Conservation (phyloP, 2,888 invertebrate species). For the Chloroclysta siterata region DNA sequence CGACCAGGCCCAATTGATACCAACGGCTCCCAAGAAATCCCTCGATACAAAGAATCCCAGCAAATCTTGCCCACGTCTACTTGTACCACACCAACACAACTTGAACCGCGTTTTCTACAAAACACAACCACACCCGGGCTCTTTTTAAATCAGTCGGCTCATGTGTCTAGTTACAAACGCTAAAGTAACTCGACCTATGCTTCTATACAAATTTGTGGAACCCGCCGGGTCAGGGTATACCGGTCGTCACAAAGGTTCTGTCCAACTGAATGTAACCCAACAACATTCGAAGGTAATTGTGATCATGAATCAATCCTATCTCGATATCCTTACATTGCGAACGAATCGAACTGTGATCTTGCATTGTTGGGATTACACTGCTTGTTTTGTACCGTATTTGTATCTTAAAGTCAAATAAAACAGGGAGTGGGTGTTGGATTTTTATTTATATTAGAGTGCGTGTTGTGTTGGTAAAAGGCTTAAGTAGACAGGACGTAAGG, state of each 20-base stretch:
- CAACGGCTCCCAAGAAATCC: slow-evolving; percentile 65
- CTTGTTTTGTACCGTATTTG: slow-evolving; percentile 40
- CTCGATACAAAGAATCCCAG: slow-evolving; percentile 56
- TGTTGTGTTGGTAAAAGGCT: slow-evolving; percentile 37
- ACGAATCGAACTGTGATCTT: slow-evolving; percentile 49
- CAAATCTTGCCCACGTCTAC: slow-evolving; percentile 55
- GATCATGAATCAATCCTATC: slow-evolving; percentile 81
- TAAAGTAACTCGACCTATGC: slow-evolving; percentile 42
- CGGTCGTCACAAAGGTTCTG: slow-evolving; percentile 52
- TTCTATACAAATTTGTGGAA: slow-evolving; percentile 35
- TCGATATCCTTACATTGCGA: slow-evolving; percentile 61
- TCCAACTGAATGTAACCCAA: slow-evolving; percentile 62
- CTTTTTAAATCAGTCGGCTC: slow-evolving; percentile 27
- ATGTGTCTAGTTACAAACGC: slow-evolving; percentile 52
- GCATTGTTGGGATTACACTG: slow-evolving; percentile 50
- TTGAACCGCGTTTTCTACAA: slow-evolving; percentile 13
- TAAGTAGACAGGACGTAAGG: slow-evolving; percentile 50
- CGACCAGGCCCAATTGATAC: slow-evolving; percentile 63
- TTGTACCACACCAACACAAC: slow-evolving; percentile 24
- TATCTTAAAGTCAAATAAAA: slow-evolving; percentile 34
- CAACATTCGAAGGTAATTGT: slow-evolving; percentile 79
- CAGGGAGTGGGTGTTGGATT: slow-evolving; percentile 44
- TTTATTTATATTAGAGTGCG: slow-evolving; percentile 33
- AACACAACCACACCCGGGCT: slow-evolving; percentile 4
- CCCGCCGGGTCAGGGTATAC: slow-evolving; percentile 44